A percentile compares a stretch with the other conserved stretches of the same genome.
These are phyloP conservation scores for Stylophora pistillata DNA, from an alignment of 64 coral and sea anemone species.

Conservation along the genomic window DNA sequence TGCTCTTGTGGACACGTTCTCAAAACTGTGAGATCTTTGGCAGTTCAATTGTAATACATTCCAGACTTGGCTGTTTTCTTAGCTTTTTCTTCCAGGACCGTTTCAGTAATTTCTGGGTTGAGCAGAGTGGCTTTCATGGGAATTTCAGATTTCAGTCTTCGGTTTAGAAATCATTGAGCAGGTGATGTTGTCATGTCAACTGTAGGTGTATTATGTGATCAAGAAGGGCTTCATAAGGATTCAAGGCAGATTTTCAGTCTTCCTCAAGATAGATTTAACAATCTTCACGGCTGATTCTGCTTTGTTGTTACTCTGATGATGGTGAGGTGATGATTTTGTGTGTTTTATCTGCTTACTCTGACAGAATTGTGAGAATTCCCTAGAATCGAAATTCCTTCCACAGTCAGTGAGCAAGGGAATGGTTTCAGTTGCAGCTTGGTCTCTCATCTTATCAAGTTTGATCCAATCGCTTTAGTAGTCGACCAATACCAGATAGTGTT, in stretches of 20 bases:
- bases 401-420: conserved; percentile 14
- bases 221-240: background rate
- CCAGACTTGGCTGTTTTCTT: too few species aligned
- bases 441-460: too few species aligned
- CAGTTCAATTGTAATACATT: too few species aligned
- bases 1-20: too few species aligned
- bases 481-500: conserved; percentile 41
- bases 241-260: background rate
- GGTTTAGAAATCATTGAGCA: background rate
- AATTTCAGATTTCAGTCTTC: background rate
- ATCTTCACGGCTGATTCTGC: background rate
- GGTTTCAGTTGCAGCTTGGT: background rate
- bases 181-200: background rate
- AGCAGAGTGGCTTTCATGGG: too few species aligned
- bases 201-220: background rate
- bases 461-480: background rate
- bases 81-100: too few species aligned
- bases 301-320: background rate
- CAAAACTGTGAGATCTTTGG: too few species aligned
- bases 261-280: background rate
- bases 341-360: too few species aligned
- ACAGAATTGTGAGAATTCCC: background rate
- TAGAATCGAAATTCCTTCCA: background rate
- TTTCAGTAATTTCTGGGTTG: too few species aligned
- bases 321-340: too few species aligned